Evolutionary conservation across 2,797 vertebrate genomes (phyloP).

Genomic region (Lepus townsendii): DNA sequence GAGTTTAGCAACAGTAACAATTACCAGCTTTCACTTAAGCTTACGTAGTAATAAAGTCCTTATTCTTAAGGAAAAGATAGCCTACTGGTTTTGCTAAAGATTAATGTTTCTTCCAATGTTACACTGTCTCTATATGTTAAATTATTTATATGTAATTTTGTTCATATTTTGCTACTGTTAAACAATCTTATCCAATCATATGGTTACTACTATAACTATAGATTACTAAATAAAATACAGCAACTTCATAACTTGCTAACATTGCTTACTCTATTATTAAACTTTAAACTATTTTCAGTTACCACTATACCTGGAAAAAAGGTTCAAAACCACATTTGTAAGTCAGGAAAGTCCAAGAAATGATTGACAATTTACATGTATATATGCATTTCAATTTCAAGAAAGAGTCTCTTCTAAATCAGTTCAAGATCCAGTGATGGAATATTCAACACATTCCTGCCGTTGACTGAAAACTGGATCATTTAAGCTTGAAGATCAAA

Average conservation of each 20-base stretch:
- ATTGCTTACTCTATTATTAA: slow-evolving; percentile 77
- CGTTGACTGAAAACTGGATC: slow-evolving; percentile 85
- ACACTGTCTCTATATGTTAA: slow-evolving; percentile 53
- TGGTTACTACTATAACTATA: slow-evolving; percentile 82
- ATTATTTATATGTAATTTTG: slow-evolving; percentile 85
- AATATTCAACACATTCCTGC: slow-evolving; percentile 83
- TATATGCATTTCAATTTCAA: slow-evolving; percentile 81
- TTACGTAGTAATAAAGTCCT: slow-evolving; percentile 22
- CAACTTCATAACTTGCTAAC: slow-evolving; percentile 80
- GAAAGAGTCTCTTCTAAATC: slow-evolving; percentile 83
- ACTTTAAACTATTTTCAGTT: slow-evolving; percentile 84
- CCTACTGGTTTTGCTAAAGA: slow-evolving; percentile 60
- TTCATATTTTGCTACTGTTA: slow-evolving; percentile 86
- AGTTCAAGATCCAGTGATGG: slow-evolving; percentile 86
- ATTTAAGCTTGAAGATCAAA: slow-evolving; percentile 85
- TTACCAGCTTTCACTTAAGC: slow-evolving; percentile 63
- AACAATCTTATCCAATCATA: slow-evolving; percentile 85
- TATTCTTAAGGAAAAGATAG: slow-evolving; percentile 47
- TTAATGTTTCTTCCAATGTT: slow-evolving; percentile 64
- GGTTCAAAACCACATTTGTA: slow-evolving; percentile 80
- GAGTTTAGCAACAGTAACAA: slow-evolving; percentile 53
- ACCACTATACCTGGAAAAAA: slow-evolving; percentile 80
- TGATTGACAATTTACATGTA: slow-evolving; percentile 84
- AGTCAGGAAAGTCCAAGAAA: slow-evolving; percentile 81
- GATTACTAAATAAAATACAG: slow-evolving; percentile 83